phyloP scores from a whole-genome alignment of 2,888 invertebrate species.

The Sesamia inferens region DNA sequence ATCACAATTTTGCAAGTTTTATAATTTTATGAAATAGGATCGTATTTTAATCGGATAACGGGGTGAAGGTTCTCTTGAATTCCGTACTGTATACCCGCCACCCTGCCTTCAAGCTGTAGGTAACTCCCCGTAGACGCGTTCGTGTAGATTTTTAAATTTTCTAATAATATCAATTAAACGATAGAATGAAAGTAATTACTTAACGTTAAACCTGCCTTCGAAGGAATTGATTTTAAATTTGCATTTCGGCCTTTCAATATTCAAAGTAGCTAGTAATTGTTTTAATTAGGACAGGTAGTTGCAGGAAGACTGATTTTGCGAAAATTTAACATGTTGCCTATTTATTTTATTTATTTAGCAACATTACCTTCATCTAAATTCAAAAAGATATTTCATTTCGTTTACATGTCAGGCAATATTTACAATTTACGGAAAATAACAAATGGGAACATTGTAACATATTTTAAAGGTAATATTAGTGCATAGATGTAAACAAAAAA shows the following conservation, averaged over 20 bases:
- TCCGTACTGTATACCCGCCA: slow-evolving; percentile 43
- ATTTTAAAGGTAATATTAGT: slow-evolving; percentile 89
- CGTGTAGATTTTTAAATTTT: slow-evolving; percentile 57
- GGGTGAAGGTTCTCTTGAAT: slow-evolving; percentile 58
- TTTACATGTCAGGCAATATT: slow-evolving; percentile 75
- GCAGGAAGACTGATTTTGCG: slow-evolving; percentile 76
- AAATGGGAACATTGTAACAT: slow-evolving; percentile 90
- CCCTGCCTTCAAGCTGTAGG: slow-evolving; percentile 44
- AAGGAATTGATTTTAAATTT: slow-evolving; percentile 76
- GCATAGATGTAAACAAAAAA: slow-evolving; percentile 82
- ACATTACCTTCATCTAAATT: slow-evolving; percentile 52
- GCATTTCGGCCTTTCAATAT: slow-evolving; percentile 71
- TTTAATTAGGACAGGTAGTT: slow-evolving; percentile 64
- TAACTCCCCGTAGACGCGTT: slow-evolving; percentile 46
- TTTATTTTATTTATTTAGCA: slow-evolving; percentile 56
- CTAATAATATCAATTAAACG: slow-evolving; percentile 57
- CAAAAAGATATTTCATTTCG: slow-evolving; percentile 47
- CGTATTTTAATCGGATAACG: slow-evolving; percentile 56
- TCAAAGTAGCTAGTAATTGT: slow-evolving; percentile 57
- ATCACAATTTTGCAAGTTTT: slow-evolving; percentile 66
- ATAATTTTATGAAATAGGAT: slow-evolving; percentile 59
- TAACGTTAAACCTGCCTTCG: slow-evolving; percentile 65
- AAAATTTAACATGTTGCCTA: slow-evolving; percentile 59
- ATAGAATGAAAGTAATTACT: slow-evolving; percentile 59
- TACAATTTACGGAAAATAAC: slow-evolving; percentile 80